phyloP scores from a whole-genome alignment of 2,113 vertebrate species.

The Tinamus guttatus region DNA sequence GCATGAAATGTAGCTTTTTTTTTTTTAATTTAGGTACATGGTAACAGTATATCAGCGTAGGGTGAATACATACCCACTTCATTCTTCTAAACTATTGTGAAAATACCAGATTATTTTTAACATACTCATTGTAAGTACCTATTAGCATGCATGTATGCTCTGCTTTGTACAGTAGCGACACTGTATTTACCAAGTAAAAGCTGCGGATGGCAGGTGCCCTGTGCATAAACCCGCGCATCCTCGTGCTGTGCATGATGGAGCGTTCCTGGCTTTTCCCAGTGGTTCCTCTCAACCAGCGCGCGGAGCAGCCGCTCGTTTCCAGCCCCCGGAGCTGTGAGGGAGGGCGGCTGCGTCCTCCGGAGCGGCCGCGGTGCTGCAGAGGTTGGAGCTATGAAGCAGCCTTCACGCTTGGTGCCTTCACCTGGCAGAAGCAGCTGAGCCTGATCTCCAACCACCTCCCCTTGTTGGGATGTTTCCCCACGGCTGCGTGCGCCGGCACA shows the following conservation, averaged over 20 bases:
- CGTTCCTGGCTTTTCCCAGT: neutral
- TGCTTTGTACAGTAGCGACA: neutral
- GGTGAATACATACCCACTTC: neutral
- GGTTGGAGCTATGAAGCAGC: conserved; percentile 36
- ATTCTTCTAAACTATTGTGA: neutral
- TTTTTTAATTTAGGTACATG: neutral
- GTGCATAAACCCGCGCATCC: neutral
- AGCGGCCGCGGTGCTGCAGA: neutral
- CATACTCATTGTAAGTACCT: neutral
- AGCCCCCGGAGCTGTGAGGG: conserved; percentile 53
- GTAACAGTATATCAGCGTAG: neutral
- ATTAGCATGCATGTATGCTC: neutral
- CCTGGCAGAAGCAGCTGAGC: neutral
- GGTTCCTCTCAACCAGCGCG: neutral
- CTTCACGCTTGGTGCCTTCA: accelerated
- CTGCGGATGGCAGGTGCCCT: neutral
- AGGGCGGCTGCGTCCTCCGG: conserved; percentile 44
- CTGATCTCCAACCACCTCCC: neutral
- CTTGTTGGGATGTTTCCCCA: neutral
- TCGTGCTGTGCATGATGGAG: neutral
- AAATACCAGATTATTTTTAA: neutral
- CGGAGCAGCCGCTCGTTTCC: neutral
- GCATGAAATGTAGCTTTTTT: neutral
- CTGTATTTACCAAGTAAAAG: neutral
- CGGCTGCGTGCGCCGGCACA: neutral